Evolutionary conservation across 92 coral and sea anemone genomes (phyloP), one percentile per base, ranked within the genome.

Genomic region (Porites lobata): DNA sequence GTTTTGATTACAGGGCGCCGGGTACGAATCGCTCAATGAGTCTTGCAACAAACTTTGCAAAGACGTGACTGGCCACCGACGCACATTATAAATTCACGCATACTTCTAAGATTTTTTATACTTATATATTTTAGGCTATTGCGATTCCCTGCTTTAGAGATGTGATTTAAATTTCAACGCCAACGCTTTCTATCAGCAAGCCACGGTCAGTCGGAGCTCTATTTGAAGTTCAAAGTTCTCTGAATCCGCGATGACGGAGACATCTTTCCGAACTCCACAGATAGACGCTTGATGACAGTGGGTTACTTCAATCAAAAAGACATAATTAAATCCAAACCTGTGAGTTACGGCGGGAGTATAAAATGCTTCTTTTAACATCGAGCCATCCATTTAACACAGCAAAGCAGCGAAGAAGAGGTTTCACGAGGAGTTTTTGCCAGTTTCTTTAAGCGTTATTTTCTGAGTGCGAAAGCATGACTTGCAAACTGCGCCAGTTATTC

Each of bases 31-130:
- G 19, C 61, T 56, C 15, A 56, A 9, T 11, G 61, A 56, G 47
- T 38, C 47, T 38, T 38, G 47, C 47, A 68, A 50, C 32, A n/a
- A 74, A 62, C 68, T 70, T 26, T 53, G 59, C 58, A 56, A 21
- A 72, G 75, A 82, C 86, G 86, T 82, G 86, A 82, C 86, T 69
- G 38, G 29, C 69, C 77, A 82, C 47, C 47, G 47, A 38, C 78
- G 86, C 86, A 70, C 43, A 82, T 82, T 71, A 17, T 82, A 71
- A 82, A 81, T 52, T 57, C 50, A 82, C 78, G 43, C 57, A 56
- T 62, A 29, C 59, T 13, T 69, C 47, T 38, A 38, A 38, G 47
- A 38, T 38, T 38, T 4, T 38, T 38, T 38, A 3, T 38, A 38
- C 47, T 38, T 38, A 38, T 38, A 69, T 82, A 70, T 71, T 82